Evolutionary conservation across 2,888 invertebrate genomes (phyloP), one percentile per base, ranked within the genome.

Genomic region (Petrolisthes cinctipes): DNA sequence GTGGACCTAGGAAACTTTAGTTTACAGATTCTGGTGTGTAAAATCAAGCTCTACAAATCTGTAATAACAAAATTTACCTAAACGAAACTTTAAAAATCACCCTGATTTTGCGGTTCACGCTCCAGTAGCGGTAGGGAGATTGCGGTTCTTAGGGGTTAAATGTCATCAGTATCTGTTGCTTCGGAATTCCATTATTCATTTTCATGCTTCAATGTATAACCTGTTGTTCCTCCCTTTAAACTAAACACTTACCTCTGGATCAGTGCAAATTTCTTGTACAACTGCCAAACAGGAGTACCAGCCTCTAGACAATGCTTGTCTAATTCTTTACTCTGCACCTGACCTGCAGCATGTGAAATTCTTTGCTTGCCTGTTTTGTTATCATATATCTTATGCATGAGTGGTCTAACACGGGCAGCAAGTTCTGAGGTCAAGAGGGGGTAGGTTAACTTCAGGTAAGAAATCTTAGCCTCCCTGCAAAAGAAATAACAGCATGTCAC

Each of bases 391-490:
- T 73, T 80, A 4, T 68, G 68, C n/a, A 87, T 51, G 51, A 87
- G 83, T n/a, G 87, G 83, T 73, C 83, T 79, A 4, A 83, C 83
- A n/a, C 80, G 79, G 54, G 87, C 87, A 57, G 80, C 80, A n/a
- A 87, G 71, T 73, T 87, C 87, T 7, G 57, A 71, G 7, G 87
- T 83, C 53, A 87, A 57, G 11, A 87, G 83, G 51, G 56, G 51
- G 75, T 87, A 87, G 51, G 87, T 54, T 14, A 87, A 53, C 57
- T 61, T 83, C 20, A 87, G 68, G 61, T 80, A 87, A 20, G 87
- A 87, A 20, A 87, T 66, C 17, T 37, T 71, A n/a, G 87, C 79
- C 61, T 87, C 87, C n/a, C 87, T 87, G 80, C 7, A 73, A 83
- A 66, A 20, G 20, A n/a, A 37, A 86, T 37, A 37, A 37, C 37